Conservation (phyloP, 2,888 invertebrate genomes). For the Lithodes maja region DNA sequence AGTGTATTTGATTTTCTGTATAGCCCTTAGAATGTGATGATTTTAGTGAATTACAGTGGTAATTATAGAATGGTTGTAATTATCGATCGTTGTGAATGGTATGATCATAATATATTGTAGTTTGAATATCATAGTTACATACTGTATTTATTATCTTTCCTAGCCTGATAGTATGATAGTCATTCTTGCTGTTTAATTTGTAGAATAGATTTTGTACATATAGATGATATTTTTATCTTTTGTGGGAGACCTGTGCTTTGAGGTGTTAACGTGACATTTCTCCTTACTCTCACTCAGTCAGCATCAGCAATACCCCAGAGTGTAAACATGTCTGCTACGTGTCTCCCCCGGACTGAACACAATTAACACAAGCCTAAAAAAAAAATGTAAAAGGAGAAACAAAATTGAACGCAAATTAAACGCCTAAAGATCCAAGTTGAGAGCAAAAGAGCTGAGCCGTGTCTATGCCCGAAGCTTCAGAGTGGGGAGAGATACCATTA, state of each 20-base stretch:
- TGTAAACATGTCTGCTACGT: constrained; percentile 37
- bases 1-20: too few relatives aligned
- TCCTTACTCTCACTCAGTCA: constrained; percentile 44
- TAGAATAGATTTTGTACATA: constrained; percentile 10
- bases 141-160: too few relatives aligned
- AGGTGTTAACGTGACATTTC: constrained; percentile 30
- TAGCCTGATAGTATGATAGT: background rate
- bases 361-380: constrained; percentile 19
- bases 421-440: background rate
- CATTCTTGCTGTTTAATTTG: background rate
- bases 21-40: too few relatives aligned
- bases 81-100: too few relatives aligned
- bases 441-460: background rate
- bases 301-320: constrained; percentile 44
- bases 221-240: background rate
- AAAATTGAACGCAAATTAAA: constrained; percentile 11
- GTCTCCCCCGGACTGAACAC: constrained; percentile 18
- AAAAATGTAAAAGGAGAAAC: background rate
- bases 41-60: too few relatives aligned
- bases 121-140: too few relatives aligned
- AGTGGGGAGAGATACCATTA: constrained; percentile 16
- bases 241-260: too few relatives aligned
- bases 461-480: constrained; percentile 14
- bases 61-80: too few relatives aligned
- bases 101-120: too few relatives aligned